A percentile compares a stretch with the other conserved stretches of the same genome.
These are phyloP conservation scores for Adelosebastes latens DNA, from an alignment of 2,797 vertebrate species.

Conservation along the genomic window DNA sequence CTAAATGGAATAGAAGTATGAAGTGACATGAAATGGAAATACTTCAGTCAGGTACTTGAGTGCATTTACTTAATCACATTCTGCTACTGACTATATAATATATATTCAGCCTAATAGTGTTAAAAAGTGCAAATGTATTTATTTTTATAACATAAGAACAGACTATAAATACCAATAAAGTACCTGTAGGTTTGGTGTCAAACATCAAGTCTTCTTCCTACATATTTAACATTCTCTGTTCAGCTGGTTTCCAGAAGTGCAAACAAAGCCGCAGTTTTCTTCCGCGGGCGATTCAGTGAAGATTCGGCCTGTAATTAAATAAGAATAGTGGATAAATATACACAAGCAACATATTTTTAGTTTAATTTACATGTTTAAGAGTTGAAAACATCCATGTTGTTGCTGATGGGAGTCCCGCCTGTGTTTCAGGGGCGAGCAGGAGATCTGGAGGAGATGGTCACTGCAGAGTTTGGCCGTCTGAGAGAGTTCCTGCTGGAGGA, in stretches of 20 bases:
- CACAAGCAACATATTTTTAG: not conserved
- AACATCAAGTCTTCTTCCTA: not conserved
- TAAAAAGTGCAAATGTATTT: not conserved
- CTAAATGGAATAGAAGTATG: not conserved
- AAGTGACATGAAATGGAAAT: not conserved
- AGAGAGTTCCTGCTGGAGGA: slow-evolving; percentile 74
- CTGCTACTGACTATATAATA: not conserved
- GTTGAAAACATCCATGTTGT: not conserved
- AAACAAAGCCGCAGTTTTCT: not conserved
- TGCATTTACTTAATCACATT: not conserved
- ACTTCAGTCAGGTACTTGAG: not conserved
- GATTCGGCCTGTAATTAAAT: not conserved
- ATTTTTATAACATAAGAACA: not conserved
- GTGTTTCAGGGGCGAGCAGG: slow-evolving; percentile 63
- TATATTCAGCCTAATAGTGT: not conserved
- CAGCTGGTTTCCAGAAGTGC: not conserved
- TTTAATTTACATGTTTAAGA: not conserved
- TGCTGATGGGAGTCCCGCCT: not conserved
- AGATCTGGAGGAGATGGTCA: slow-evolving; percentile 72
- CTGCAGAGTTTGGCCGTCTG: slow-evolving; percentile 69
- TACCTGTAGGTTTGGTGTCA: not conserved
- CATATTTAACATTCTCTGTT: not conserved
- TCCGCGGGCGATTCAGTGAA: not conserved
- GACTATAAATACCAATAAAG: not conserved
- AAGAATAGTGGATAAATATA: not conserved